Evolutionary conservation across 2,797 vertebrate genomes (phyloP).

Genomic region (Notoglanidium macrostoma): DNA sequence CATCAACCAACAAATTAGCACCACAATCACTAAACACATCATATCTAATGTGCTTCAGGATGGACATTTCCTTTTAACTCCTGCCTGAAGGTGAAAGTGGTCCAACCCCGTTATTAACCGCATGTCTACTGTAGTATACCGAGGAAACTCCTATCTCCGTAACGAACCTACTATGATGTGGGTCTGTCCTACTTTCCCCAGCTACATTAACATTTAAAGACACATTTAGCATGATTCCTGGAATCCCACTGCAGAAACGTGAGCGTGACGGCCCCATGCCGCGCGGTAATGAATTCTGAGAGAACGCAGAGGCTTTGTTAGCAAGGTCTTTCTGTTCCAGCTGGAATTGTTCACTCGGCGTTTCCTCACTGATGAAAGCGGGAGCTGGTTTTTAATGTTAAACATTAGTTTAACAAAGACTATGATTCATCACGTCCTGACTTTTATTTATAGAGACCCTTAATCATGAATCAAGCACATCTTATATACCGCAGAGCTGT

Average conservation of each 20-base stretch:
- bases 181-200: conserved; percentile 46
- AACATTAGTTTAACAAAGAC: not conserved
- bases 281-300: conserved; percentile 30
- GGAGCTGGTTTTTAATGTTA: not conserved
- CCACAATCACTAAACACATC: not conserved
- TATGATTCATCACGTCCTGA: not conserved
- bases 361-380: not conserved
- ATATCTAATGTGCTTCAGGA: not conserved
- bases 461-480: not conserved
- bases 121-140: not conserved
- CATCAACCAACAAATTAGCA: not conserved
- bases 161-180: conserved; percentile 22
- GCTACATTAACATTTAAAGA: conserved; percentile 55
- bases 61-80: not conserved
- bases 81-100: conserved; percentile 16
- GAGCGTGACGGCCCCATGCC: conserved; percentile 10
- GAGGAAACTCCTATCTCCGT: not conserved
- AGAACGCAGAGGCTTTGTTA: conserved; percentile 32
- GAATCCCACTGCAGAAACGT: conserved; percentile 35
- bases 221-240: conserved; percentile 41
- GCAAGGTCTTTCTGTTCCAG: conserved; percentile 21
- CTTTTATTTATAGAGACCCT: not conserved
- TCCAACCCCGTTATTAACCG: not conserved
- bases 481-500: not conserved
- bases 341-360: conserved; percentile 41